Conservation (phyloP, 2,888 invertebrate genomes). For the Heterodera filipjevi region DNA sequence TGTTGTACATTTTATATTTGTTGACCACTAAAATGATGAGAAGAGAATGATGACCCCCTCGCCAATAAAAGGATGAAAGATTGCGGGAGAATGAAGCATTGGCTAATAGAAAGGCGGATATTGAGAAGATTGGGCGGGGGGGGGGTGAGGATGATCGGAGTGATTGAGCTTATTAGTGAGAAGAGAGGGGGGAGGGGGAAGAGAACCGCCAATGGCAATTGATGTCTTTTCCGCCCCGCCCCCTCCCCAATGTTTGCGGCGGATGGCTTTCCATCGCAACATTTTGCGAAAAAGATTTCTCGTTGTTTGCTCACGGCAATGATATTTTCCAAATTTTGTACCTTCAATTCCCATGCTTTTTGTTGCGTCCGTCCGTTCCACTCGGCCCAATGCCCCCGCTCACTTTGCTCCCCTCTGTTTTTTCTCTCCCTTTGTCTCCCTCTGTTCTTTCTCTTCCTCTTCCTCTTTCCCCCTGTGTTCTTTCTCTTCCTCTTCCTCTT, state of each 20-base stretch:
- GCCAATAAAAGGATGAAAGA: neutral
- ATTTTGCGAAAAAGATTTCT: neutral
- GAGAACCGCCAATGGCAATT: neutral
- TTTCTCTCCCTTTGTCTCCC: too few relatives aligned
- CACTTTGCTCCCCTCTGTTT: too few relatives aligned
- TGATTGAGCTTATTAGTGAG: neutral
- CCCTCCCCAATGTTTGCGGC: neutral
- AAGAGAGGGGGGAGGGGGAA: neutral
- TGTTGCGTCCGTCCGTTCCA: neutral
- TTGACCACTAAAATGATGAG: too few relatives aligned
- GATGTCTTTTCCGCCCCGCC: neutral
- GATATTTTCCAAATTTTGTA: neutral
- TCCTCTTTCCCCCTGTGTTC: neutral
- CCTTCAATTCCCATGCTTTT: neutral
- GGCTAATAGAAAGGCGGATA: neutral
- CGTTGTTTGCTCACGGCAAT: neutral
- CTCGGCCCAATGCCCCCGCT: slow-evolving; percentile 2
- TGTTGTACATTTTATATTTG: too few relatives aligned
- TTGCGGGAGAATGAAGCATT: neutral
- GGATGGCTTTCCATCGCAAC: neutral
- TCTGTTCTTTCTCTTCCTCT: too few relatives aligned
- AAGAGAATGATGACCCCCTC: neutral
- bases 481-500: neutral
- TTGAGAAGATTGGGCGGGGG: neutral
- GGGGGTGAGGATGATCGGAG: neutral